Conservation (phyloP, 2,113 vertebrate species). For the Sinocyclocheilus anshuiensis region DNA sequence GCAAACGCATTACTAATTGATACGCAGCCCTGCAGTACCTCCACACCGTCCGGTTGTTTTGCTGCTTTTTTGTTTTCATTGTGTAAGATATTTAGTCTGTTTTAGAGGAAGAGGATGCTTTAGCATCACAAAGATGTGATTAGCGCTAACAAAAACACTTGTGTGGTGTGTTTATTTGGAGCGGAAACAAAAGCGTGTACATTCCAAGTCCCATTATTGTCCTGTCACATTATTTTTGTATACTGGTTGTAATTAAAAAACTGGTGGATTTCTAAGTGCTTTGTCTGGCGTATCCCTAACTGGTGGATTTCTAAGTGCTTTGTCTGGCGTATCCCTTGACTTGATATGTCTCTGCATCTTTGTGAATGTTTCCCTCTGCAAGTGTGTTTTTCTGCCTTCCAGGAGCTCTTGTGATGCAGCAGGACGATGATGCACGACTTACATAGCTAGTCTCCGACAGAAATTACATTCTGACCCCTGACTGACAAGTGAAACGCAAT, state of each 20-base stretch:
- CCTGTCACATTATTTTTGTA: slow-evolving; percentile 61
- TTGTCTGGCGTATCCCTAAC: not conserved
- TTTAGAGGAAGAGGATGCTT: slow-evolving; percentile 1
- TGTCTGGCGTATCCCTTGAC: not conserved
- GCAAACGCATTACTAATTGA: slow-evolving; percentile 55
- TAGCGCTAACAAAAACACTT: slow-evolving; percentile 22
- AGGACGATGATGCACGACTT: not conserved
- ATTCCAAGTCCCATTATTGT: slow-evolving; percentile 46
- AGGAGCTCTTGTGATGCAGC: not conserved
- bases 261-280: slow-evolving; percentile 56
- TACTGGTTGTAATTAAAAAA: slow-evolving; percentile 62
- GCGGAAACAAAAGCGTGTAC: slow-evolving; percentile 15
- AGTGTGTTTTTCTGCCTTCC: not conserved
- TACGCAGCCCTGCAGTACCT: slow-evolving; percentile 31
- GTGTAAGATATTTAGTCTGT: slow-evolving; percentile 14
- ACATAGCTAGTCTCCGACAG: not conserved
- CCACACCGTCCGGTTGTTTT: not conserved
- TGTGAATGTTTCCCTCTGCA: not conserved
- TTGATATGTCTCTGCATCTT: not conserved
- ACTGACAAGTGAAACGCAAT: slow-evolving; percentile 18
- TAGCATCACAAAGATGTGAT: not conserved
- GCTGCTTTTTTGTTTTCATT: slow-evolving; percentile 12
- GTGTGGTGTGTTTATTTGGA: slow-evolving; percentile 34
- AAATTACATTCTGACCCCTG: slow-evolving; percentile 14
- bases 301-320: slow-evolving; percentile 56